Evolutionary conservation across 2,888 invertebrate species (phyloP), one percentile per base, ranked within the genome.

Genomic region (Byasa hedistus): DNA sequence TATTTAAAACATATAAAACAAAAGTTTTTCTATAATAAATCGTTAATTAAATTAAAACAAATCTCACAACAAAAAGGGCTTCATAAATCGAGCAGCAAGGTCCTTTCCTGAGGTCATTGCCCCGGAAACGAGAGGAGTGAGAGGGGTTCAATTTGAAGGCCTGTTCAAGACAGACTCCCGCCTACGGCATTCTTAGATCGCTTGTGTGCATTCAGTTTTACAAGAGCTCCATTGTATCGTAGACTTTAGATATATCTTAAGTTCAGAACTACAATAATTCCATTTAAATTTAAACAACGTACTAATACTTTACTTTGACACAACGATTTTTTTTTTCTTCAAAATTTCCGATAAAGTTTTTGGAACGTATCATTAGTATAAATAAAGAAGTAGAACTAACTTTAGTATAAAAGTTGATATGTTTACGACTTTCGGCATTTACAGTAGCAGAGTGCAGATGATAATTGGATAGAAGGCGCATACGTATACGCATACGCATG

Each of bases 51-150:
- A 39, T 39, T 39, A 8, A 15, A 39, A 15, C 10, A 39, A 15
- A 5, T 39, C 39, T 15, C 39, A 15, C 72, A 73, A 72, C 68
- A 72, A 78, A 15, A 79, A 79, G 79, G 78, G 78, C 77, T 75
- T 39, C 39, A 69, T 23, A 69, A 72, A 21, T 22, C 24, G 39
- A 69, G 69, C 73, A 72, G 72, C 83, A 85, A 84, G 83, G 83
- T 79, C 80, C 78, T 68, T 65, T 68, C 69, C 71, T 70, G 71
- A 79, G 86, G 83, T 82, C 84, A 74, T 75, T 76, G 83, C 87
- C 85, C 87, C 84, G 84, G 81, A 86, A 85, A 74, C 77, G 73
- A 71, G 69, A 69, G 71, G 68, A 63, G 67, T 59, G 69, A 64
- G 68, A 59, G 61, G 67, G 60, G 67, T 57, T 58, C 64, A 61